Evolutionary conservation across 2,113 vertebrate genomes (phyloP).

Genomic region (Trachemys scripta): DNA sequence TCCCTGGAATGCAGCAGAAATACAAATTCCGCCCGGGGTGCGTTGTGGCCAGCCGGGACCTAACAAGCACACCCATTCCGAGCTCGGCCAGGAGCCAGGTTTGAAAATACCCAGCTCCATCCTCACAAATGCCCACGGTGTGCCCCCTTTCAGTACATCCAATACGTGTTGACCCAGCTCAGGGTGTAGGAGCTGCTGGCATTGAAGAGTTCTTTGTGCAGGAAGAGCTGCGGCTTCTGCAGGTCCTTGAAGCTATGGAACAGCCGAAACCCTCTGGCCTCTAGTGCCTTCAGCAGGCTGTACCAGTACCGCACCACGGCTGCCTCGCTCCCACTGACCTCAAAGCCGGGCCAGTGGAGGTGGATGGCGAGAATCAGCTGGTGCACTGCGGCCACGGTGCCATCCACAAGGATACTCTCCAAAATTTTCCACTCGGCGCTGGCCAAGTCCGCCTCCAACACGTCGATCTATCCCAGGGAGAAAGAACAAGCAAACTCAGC

Average conservation of each 20-base stretch:
- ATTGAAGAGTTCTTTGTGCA: conserved; percentile 58
- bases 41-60: background rate
- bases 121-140: background rate
- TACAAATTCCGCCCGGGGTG: rapidly evolving
- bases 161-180: conserved; percentile 79
- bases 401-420: conserved; percentile 80
- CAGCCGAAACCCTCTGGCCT: conserved; percentile 71
- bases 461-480: conserved; percentile 68
- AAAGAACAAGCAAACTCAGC: background rate
- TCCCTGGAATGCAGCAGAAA: background rate
- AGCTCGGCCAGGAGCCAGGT: background rate
- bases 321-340: conserved; percentile 77
- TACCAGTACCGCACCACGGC: conserved; percentile 84
- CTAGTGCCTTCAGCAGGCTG: conserved; percentile 76
- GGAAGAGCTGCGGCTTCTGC: conserved; percentile 56
- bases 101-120: background rate
- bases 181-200: conserved; percentile 80
- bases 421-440: conserved; percentile 83
- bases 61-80: background rate
- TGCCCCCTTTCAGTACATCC: background rate
- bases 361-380: conserved; percentile 80
- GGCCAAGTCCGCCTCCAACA: conserved; percentile 79
- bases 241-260: conserved; percentile 72
- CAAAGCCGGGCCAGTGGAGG: conserved; percentile 84
- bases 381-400: conserved; percentile 70